Base-by-base conservation (phyloP, 2,113 vertebrate genomes). In the Gasterosteus aculeatus region DNA sequence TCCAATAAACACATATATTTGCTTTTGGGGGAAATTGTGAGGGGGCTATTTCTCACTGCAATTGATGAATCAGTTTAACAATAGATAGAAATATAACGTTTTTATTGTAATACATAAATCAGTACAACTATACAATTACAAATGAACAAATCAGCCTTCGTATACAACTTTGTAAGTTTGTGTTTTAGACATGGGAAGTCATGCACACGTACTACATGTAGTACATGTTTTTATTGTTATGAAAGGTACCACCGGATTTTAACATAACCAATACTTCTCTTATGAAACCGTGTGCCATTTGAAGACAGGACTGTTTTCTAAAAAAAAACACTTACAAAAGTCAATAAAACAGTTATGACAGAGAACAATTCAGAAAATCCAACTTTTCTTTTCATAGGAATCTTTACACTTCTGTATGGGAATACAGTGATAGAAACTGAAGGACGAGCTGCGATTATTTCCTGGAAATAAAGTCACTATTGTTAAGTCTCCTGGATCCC, bases 381-480 rank as follows among this genome's bases (percentile, higher is more conserved):
- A 10, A 47, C 65, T 46, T 78, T 78, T 38, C 59, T 53, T 79
- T 77, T 78, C 42, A 74, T 68, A 64, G 61, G 75, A 49, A 74
- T 77, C 77, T 46, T 64, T 58, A 65, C 57, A 84, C 41, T 67
- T 35, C 7, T 68, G 56, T 61, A 22, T 68, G 73, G 47, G 82
- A 81, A 80, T 63, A 59, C 76, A 51, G 33, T 26, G 65, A 81
- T 77, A 74, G 81, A 71, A 87, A 80, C 76, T 81, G 82, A 64
- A 77, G 78, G 66, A 41, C 67, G 29, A 85, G 72, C 84, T 86
- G 80, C 74, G 70, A 69, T 69, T 77, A 76, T 67, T 88, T 86
- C 70, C 77, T 82, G 80, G 85, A 85, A 46, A 88, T 85, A 86
- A 89, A 87, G 82, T 85, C 0, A 33, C 74, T 83, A 88, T 88